Percentiles rank a stretch among this genome's conserved stretches.
Conservation (phyloP, 2,797 vertebrate genomes). For the Cyclura pinguis region DNA sequence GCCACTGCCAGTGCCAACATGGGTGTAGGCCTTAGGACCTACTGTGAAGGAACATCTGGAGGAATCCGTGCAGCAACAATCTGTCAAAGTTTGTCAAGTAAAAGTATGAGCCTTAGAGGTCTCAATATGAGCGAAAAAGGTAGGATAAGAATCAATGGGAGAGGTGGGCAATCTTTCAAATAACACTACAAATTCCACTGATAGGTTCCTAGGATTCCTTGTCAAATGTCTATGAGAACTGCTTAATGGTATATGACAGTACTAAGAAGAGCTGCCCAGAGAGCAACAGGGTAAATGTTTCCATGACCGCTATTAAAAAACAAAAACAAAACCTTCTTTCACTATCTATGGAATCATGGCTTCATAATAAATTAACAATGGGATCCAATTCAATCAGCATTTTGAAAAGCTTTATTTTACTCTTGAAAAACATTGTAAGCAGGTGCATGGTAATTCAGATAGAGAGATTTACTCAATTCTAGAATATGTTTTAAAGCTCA, state of each 20-base stretch:
- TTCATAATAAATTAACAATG: not conserved
- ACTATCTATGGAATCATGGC: not conserved
- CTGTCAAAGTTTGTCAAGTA: too few species aligned
- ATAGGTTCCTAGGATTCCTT: not conserved
- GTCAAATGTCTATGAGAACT: not conserved
- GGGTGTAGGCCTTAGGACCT: too few species aligned
- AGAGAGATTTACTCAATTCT: not conserved
- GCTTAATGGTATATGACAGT: not conserved
- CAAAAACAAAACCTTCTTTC: not conserved
- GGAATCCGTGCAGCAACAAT: too few species aligned
- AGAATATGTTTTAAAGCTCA: not conserved
- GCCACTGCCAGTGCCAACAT: too few species aligned
- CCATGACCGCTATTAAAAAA: not conserved
- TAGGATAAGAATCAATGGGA: not conserved
- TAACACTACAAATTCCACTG: not conserved
- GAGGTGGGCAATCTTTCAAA: not conserved
- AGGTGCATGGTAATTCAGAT: not conserved
- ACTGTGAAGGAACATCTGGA: too few species aligned
- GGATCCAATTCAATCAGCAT: not conserved
- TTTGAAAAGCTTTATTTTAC: not conserved
- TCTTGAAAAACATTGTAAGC: not conserved
- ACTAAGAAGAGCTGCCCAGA: not conserved
- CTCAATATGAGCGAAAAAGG: too few species aligned
- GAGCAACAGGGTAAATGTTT: not conserved
- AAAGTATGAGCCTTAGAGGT: too few species aligned